Evolutionary conservation across 2,113 vertebrate genomes (phyloP).

Genomic region (Spizaetus ornatus): DNA sequence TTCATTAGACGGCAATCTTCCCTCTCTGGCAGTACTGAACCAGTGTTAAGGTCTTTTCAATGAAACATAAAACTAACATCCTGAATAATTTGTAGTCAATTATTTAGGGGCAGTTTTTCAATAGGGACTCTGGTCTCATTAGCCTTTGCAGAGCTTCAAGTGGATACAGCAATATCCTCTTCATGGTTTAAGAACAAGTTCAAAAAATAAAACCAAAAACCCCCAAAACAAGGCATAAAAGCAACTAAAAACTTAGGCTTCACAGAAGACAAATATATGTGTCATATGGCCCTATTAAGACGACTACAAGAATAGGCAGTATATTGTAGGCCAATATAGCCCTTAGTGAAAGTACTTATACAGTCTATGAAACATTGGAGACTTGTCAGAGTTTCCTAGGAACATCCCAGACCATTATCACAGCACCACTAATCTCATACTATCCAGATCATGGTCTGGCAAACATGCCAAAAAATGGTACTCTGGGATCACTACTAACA

Average conservation of each 20-base stretch:
- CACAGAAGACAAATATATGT: background rate
- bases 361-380: background rate
- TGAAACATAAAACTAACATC: background rate
- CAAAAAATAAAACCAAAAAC: background rate
- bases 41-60: background rate
- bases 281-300: background rate
- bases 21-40: background rate
- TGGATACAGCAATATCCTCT: background rate
- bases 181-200: background rate
- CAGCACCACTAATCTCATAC: background rate
- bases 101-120: background rate
- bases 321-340: background rate
- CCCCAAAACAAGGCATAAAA: background rate
- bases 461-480: background rate
- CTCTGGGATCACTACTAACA: background rate
- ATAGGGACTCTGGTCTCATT: background rate
- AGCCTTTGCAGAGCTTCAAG: background rate
- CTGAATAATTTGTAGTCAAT: background rate
- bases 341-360: background rate
- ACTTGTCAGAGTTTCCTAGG: background rate
- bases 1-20: background rate
- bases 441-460: background rate
- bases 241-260: background rate
- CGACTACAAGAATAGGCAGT: background rate
- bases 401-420: background rate